These are phyloP conservation scores for Ennomos erosarius DNA, from an alignment of 2,888 invertebrate species.

Conservation along the genomic window DNA sequence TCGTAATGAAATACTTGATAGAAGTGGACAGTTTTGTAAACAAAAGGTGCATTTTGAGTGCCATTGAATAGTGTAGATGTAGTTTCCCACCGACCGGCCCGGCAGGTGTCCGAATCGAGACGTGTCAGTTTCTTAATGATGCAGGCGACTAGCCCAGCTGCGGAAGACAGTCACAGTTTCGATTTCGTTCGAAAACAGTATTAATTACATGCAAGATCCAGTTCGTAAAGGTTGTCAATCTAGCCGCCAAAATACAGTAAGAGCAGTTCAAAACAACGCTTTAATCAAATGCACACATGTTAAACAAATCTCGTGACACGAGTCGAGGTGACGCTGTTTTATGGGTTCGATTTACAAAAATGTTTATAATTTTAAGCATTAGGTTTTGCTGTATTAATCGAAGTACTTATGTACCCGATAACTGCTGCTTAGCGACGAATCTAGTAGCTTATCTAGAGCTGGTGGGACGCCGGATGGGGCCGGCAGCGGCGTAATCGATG, in stretches of 20 bases:
- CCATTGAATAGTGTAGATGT: conserved; percentile 68
- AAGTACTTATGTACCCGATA: too few species aligned
- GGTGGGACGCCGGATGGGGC: conserved; percentile 26
- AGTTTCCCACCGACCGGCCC: conserved; percentile 76
- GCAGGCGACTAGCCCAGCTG: conserved; percentile 52
- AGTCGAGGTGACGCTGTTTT: too few species aligned
- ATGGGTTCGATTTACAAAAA: too few species aligned
- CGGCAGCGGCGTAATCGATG: conserved; percentile 62
- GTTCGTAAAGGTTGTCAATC: conserved; percentile 55
- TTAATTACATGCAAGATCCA: conserved; percentile 54
- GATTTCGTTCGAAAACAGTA: conserved; percentile 58
- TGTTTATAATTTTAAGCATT: too few species aligned
- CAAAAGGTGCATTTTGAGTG: conserved; percentile 69
- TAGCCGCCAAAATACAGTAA: conserved; percentile 26
- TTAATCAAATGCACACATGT: too few species aligned
- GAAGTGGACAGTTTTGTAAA: conserved; percentile 84
- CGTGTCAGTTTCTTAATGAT: conserved; percentile 60
- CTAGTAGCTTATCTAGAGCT: too few species aligned
- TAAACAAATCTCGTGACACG: too few species aligned
- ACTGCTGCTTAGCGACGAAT: too few species aligned
- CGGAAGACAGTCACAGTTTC: conserved; percentile 55
- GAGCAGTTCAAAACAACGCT: too few species aligned
- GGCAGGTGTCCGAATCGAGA: conserved; percentile 68
- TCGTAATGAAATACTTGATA: conserved; percentile 66
- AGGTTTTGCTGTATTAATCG: too few species aligned